Conservation (phyloP, 2,888 invertebrate species). For the Acanthosepion pharaonis region DNA sequence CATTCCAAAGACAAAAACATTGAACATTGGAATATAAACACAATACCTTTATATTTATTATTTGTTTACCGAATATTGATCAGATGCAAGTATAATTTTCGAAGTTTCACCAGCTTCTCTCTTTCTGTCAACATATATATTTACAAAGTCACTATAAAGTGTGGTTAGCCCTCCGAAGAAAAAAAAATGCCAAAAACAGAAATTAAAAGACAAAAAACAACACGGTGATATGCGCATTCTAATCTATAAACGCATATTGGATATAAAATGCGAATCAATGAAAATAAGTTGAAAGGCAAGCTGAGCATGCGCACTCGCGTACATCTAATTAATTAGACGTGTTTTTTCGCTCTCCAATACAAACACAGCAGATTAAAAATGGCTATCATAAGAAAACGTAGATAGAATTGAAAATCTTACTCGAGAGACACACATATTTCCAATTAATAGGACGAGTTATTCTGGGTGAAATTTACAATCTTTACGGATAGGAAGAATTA, state of each 20-base stretch:
- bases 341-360: neutral
- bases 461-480: neutral
- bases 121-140: too few species aligned
- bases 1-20: too few species aligned
- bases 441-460: neutral
- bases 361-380: neutral
- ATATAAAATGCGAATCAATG: neutral
- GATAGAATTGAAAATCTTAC: neutral
- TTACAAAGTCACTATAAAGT: too few species aligned
- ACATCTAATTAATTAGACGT: neutral
- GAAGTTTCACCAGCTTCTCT: too few species aligned
- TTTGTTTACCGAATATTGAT: too few species aligned
- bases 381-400: neutral
- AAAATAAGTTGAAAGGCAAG: neutral
- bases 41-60: too few species aligned
- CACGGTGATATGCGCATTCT: neutral
- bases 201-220: neutral
- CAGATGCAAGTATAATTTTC: too few species aligned
- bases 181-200: too few species aligned
- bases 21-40: too few species aligned
- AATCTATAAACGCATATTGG: neutral
- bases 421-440: neutral
- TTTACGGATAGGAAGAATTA: neutral
- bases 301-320: neutral
- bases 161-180: too few species aligned